Percentiles rank a stretch among this genome's conserved stretches.
Evolutionary conservation across 92 coral and sea anemone species (phyloP).

Genomic region (Bergia puertoricense): DNA sequence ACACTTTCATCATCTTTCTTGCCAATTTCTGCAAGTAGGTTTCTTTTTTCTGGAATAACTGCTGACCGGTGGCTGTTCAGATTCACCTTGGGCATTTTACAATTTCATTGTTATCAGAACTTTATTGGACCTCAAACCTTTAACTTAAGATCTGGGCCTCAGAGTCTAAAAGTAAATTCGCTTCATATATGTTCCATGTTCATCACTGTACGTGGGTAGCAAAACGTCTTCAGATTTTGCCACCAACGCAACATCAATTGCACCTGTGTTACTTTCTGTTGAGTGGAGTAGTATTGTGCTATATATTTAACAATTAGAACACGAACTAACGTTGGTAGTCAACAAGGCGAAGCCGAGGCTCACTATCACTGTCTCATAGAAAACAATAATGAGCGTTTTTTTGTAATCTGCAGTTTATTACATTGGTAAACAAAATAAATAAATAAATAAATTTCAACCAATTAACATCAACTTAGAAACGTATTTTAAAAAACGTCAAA

Average conservation of each 20-base stretch:
- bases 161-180: slow-evolving; percentile 59
- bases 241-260: background rate
- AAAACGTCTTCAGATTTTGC: slow-evolving; percentile 1
- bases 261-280: background rate
- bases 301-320: background rate
- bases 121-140: slow-evolving; percentile 34
- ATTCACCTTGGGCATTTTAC: no score
- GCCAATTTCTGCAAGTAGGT: no score
- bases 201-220: slow-evolving; percentile 6
- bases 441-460: no score
- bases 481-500: no score
- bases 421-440: no score
- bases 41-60: no score
- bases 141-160: slow-evolving; percentile 56
- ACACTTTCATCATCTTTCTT: slow-evolving; percentile 47
- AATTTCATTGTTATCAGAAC: slow-evolving; percentile 37
- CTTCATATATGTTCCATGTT: slow-evolving; percentile 8
- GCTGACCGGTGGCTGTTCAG: no score
- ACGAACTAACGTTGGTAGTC: background rate
- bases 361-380: no score
- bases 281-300: background rate
- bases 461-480: no score
- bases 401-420: no score
- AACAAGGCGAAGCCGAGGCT: no score
- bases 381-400: no score